Conservation (phyloP, 1,140 invertebrate genomes). For the Penaeus japonicus region DNA sequence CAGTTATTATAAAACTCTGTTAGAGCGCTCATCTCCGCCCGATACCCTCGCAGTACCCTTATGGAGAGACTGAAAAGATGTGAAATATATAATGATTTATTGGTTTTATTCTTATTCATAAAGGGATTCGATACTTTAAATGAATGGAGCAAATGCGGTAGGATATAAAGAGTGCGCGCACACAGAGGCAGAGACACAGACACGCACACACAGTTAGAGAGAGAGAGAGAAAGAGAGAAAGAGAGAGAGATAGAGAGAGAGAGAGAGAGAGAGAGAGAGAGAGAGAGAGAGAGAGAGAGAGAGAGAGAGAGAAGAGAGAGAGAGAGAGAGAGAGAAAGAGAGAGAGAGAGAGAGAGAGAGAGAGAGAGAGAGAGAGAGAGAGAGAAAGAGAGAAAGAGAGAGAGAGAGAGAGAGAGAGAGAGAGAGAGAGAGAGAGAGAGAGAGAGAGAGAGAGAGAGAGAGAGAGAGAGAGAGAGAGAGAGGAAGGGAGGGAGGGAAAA, state of each 20-base stretch:
- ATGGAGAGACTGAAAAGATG: neutral
- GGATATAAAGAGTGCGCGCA: too few relatives aligned
- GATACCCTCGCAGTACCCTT: too few relatives aligned
- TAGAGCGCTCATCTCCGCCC: too few relatives aligned
- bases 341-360: neutral
- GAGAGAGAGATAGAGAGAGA: neutral
- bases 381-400: neutral
- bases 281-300: slow-evolving; percentile 13
- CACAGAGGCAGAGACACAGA: too few relatives aligned
- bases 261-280: neutral
- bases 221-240: neutral
- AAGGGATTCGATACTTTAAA: too few relatives aligned
- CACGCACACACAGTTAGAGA: neutral
- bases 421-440: neutral
- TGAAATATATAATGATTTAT: too few relatives aligned
- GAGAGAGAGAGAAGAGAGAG: neutral
- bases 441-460: neutral
- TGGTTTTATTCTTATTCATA: too few relatives aligned
- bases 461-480: neutral
- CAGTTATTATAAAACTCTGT: too few relatives aligned
- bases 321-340: neutral
- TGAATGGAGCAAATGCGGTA: too few relatives aligned
- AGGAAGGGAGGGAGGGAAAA: neutral
- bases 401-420: neutral
- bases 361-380: neutral